Percentiles rank a stretch among this genome's conserved stretches.
These are phyloP conservation scores for Callipepla californica DNA, from an alignment of 2,113 vertebrate species.

Conservation along the genomic window DNA sequence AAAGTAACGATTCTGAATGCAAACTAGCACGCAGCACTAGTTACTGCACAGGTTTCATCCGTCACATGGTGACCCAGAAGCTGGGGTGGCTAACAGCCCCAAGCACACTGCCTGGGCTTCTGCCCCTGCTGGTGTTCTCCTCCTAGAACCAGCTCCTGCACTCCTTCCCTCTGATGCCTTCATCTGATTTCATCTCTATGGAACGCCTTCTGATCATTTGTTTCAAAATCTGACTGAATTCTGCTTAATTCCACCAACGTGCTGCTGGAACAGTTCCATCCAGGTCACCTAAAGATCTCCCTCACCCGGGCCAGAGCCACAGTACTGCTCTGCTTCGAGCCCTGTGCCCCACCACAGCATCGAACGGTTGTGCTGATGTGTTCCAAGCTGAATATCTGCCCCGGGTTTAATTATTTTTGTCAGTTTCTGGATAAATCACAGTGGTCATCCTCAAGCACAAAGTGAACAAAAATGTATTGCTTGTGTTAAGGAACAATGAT, in stretches of 20 bases:
- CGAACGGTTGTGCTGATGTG: constrained; percentile 1
- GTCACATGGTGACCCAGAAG: neutral
- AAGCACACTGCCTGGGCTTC: neutral
- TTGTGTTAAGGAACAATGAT: constrained; percentile 22
- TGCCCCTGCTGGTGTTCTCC: neutral
- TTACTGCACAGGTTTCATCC: neutral
- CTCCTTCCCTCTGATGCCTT: neutral
- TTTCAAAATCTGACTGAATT: constrained; percentile 18
- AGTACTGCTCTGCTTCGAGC: neutral
- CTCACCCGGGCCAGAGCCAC: neutral
- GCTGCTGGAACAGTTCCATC: neutral
- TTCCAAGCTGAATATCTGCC: constrained; percentile 24
- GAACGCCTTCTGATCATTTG: neutral
- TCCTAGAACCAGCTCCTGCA: neutral
- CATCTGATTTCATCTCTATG: neutral
- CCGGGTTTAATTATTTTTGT: constrained; percentile 56
- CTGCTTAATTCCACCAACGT: neutral
- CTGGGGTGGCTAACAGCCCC: neutral
- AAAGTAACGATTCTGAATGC: neutral
- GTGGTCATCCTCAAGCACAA: constrained; percentile 37
- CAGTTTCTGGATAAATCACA: constrained; percentile 43
- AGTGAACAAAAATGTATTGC: constrained; percentile 53
- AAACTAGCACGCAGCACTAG: neutral
- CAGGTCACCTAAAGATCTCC: neutral
- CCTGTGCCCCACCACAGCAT: neutral